Evolutionary conservation across 2,113 vertebrate genomes (phyloP).

Genomic region (Poeciliopsis prolifica): DNA sequence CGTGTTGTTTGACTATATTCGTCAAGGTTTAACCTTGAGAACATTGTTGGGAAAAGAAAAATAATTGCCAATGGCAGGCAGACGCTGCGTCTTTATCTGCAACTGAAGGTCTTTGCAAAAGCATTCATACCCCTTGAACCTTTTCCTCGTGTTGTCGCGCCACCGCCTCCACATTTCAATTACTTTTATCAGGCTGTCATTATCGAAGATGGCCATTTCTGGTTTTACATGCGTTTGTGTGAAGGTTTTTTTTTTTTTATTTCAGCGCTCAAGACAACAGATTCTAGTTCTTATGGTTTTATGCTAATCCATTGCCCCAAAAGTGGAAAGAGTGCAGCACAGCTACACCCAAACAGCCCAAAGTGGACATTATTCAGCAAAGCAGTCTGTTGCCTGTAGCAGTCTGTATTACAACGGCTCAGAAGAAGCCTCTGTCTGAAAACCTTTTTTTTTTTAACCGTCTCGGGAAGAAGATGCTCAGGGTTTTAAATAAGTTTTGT

Average conservation of each 20-base stretch:
- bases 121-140: not conserved
- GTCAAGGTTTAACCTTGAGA: slow-evolving; percentile 2
- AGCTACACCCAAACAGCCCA: too few relatives aligned
- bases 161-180: not conserved
- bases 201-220: not conserved
- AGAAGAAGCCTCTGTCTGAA: too few relatives aligned
- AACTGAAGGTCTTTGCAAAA: not conserved
- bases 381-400: too few relatives aligned
- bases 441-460: too few relatives aligned
- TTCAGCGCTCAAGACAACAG: not conserved
- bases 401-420: too few relatives aligned
- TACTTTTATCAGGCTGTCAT: not conserved
- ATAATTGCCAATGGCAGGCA: slow-evolving; percentile 1
- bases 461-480: too few relatives aligned
- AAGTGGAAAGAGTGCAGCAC: too few relatives aligned
- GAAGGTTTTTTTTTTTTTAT: not conserved
- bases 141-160: not conserved
- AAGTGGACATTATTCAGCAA: too few relatives aligned
- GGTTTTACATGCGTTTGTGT: too few relatives aligned
- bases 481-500: too few relatives aligned
- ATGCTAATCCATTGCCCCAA: too few relatives aligned
- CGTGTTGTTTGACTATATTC: slow-evolving; percentile 26
- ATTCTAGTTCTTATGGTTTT: too few relatives aligned
- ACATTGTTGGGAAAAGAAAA: slow-evolving; percentile 6
- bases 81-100: slow-evolving; percentile 22